Conservation (phyloP, 2,888 invertebrate species). For the Hoplodrina blanda region DNA sequence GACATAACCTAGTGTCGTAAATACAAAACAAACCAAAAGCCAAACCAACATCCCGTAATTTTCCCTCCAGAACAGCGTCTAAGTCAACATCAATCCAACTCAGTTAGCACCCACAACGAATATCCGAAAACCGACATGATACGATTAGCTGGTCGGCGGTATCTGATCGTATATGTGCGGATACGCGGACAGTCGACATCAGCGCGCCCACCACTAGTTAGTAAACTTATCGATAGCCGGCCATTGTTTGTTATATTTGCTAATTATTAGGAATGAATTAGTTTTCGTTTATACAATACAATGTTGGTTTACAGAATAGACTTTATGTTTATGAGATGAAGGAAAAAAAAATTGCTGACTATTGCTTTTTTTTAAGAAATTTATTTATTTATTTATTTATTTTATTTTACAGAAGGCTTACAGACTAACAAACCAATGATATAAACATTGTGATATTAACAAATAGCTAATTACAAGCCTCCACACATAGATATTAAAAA, state of each 20-base stretch:
- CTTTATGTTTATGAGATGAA: too few relatives aligned
- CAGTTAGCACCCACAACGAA: constrained; percentile 13
- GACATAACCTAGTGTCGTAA: too few relatives aligned
- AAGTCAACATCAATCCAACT: constrained; percentile 1
- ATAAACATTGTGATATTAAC: too few relatives aligned
- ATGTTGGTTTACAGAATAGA: not conserved
- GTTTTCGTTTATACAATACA: not conserved
- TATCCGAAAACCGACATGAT: constrained; percentile 11
- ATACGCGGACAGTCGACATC: constrained; percentile 30
- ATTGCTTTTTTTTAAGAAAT: too few relatives aligned
- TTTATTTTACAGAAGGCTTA: too few relatives aligned
- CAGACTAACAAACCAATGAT: too few relatives aligned
- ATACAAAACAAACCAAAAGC: not conserved
- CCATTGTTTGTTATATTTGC: constrained; percentile 11
- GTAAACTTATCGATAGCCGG: constrained; percentile 22
- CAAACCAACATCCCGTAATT: not conserved
- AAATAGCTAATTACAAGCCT: too few relatives aligned
- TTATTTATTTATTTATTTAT: too few relatives aligned
- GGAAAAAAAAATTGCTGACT: too few relatives aligned
- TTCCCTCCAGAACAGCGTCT: not conserved
- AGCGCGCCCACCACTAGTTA: constrained; percentile 30
- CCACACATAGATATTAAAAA: too few relatives aligned
- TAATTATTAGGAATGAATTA: constrained; percentile 14
- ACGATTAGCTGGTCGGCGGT: constrained; percentile 26
- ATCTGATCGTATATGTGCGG: constrained; percentile 9